Base-by-base conservation (phyloP, 1,140 invertebrate species). In the Hyphantria cunea region DNA sequence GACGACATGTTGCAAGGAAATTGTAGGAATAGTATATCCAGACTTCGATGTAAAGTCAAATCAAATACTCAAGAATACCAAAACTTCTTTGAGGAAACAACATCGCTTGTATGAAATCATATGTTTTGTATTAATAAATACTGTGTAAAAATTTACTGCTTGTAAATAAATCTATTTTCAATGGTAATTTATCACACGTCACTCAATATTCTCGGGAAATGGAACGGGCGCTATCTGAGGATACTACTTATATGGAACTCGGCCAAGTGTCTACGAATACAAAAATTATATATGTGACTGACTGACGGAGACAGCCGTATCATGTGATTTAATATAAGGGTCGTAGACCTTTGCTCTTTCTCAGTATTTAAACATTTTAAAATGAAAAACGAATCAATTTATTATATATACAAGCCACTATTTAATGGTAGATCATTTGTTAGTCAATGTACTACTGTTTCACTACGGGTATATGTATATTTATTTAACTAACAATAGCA, bases 211-310 rank as follows among this genome's bases (percentile, higher is more conserved):
- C 37, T 47, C 48, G n/a, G 15, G 47, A 42, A 17, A 41, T 34
- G 39, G 32, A 31, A 37, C 48, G 47, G 56, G 5, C 17, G 17
- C 2, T 50, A 42, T 60, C 47, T 45, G 45, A 49, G 17, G 48
- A 49, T 48, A 42, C 56, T 60, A 42, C 47, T 48, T 25, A 47
- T 51, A 37, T 60, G 56, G 56, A 60, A 60, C 56, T 32, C 47
- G 51, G 56, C 56, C 56, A 60, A 60, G 32, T n/a, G 47, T 60
- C 17, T 33, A 34, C 12, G 10, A 60, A 34, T 47, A n/a, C 48
- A 15, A 15, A 9, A 51, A 60, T 47, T 60, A 59, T 45, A 49
- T 59, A 44, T 49, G 12, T 15, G 47, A 12, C 12, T 49, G 39
- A 60, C 25, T 51, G 56, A 51, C 56, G 33, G 37, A 59, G 55